Percentiles rank a stretch among this genome's conserved stretches.
Conservation (phyloP, 2,888 invertebrate species). For the Dendrolimus houi region DNA sequence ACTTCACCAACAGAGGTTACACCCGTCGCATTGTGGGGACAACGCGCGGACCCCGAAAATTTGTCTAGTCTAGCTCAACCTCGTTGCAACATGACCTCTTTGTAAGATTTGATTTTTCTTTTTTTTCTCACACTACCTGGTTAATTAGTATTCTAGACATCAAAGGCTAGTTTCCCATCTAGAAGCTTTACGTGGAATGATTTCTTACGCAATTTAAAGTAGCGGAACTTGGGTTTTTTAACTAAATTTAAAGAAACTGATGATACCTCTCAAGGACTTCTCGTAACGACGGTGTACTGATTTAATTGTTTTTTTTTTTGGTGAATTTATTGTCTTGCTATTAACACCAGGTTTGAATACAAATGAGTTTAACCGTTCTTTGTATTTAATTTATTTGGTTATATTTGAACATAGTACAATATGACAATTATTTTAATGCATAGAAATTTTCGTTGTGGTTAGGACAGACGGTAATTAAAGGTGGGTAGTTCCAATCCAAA, state of each 20-base stretch:
- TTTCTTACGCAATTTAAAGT: constrained; percentile 44
- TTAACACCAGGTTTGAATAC: constrained; percentile 4
- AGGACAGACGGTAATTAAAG: too few relatives aligned
- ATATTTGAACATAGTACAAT: too few relatives aligned
- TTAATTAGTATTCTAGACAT: constrained; percentile 44
- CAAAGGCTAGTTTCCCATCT: constrained; percentile 36
- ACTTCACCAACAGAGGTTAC: too few relatives aligned
- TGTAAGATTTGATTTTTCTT: constrained; percentile 30
- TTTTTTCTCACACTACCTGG: constrained; percentile 47
- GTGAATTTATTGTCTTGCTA: constrained; percentile 17
- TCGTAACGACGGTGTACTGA: constrained; percentile 31
- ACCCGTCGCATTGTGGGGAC: too few relatives aligned
- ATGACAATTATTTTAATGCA: too few relatives aligned
- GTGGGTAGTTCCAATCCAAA: too few relatives aligned
- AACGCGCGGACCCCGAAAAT: too few relatives aligned
- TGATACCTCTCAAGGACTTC: constrained; percentile 46
- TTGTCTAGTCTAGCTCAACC: too few relatives aligned
- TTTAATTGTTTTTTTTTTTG: constrained; percentile 28
- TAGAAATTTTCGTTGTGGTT: too few relatives aligned
- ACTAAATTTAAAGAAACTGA: constrained; percentile 44
- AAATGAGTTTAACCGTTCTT: constrained; percentile 1
- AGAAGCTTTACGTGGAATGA: constrained; percentile 40
- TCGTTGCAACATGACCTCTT: constrained; percentile 1
- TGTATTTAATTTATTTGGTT: background rate
- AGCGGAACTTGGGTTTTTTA: constrained; percentile 40